Evolutionary conservation across 2,797 vertebrate genomes (phyloP).

Genomic region (Rachycentron canadum): DNA sequence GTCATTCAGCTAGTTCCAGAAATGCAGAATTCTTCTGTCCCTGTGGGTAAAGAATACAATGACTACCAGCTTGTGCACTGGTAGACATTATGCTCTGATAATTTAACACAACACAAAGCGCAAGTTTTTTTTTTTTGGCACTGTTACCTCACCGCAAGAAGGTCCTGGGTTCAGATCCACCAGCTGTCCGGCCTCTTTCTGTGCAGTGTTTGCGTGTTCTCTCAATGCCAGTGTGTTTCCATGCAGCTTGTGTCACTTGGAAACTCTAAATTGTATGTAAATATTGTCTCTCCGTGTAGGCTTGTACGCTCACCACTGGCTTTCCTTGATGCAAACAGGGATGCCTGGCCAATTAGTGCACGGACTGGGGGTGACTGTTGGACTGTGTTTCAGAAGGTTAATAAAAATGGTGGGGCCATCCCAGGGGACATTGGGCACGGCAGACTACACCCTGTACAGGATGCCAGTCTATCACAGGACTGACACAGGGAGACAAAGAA

Average conservation of each 20-base stretch:
- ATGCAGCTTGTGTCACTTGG: background rate
- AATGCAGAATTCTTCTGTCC: background rate
- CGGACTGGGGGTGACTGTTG: too few species aligned
- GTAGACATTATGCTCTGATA: background rate
- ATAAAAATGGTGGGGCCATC: too few species aligned
- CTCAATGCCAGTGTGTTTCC: background rate
- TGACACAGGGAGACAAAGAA: too few species aligned
- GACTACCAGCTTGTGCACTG: background rate
- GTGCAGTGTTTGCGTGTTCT: background rate
- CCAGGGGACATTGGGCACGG: too few species aligned
- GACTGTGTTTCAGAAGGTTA: too few species aligned
- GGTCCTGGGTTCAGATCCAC: background rate
- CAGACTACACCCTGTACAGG: too few species aligned
- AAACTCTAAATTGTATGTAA: background rate
- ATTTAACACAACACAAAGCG: constrained; percentile 1
- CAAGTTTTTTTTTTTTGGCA: background rate
- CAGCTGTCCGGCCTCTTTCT: background rate
- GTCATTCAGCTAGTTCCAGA: background rate
- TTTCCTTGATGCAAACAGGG: background rate
- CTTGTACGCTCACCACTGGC: background rate
- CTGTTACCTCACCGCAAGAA: background rate
- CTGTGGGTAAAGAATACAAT: background rate
- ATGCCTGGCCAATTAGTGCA: background rate
- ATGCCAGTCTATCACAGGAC: too few species aligned
- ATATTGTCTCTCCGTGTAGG: background rate